phyloP scores from a whole-genome alignment of 2,888 invertebrate genomes.

The Megamerina dolium region DNA sequence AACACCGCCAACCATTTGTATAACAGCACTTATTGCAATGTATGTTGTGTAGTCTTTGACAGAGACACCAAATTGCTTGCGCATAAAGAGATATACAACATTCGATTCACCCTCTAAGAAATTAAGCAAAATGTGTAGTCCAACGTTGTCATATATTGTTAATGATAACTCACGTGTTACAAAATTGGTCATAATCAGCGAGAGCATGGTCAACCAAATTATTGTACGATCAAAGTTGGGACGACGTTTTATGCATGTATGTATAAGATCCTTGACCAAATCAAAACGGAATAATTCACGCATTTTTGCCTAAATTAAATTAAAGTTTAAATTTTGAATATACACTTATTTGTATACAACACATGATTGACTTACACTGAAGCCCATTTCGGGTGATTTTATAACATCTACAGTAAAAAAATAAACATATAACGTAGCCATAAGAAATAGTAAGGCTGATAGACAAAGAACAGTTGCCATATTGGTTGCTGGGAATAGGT shows the following conservation, averaged over 20 bases:
- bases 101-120: slow-evolving; percentile 35
- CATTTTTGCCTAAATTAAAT: slow-evolving; percentile 28
- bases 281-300: slow-evolving; percentile 40
- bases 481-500: slow-evolving; percentile 50
- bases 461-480: slow-evolving; percentile 33
- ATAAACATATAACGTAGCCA: slow-evolving; percentile 32
- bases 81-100: slow-evolving; percentile 53
- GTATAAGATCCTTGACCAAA: slow-evolving; percentile 38
- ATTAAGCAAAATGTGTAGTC: background rate
- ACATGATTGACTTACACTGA: slow-evolving; percentile 15
- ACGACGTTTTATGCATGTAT: slow-evolving; percentile 38
- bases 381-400: too few species aligned
- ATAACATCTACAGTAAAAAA: slow-evolving; percentile 40
- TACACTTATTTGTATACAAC: slow-evolving; percentile 27
- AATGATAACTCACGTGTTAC: slow-evolving; percentile 29
- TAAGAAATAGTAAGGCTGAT: slow-evolving; percentile 25
- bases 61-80: slow-evolving; percentile 40
- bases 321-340: background rate
- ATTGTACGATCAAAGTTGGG: slow-evolving; percentile 40
- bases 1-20: slow-evolving; percentile 55
- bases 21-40: slow-evolving; percentile 50
- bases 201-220: slow-evolving; percentile 42
- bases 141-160: background rate
- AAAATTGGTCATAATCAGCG: slow-evolving; percentile 37
- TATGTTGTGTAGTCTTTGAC: slow-evolving; percentile 36